Evolutionary conservation across 2,888 invertebrate species (phyloP), one percentile per base, ranked within the genome.

Genomic region (Geophilus truncorum): DNA sequence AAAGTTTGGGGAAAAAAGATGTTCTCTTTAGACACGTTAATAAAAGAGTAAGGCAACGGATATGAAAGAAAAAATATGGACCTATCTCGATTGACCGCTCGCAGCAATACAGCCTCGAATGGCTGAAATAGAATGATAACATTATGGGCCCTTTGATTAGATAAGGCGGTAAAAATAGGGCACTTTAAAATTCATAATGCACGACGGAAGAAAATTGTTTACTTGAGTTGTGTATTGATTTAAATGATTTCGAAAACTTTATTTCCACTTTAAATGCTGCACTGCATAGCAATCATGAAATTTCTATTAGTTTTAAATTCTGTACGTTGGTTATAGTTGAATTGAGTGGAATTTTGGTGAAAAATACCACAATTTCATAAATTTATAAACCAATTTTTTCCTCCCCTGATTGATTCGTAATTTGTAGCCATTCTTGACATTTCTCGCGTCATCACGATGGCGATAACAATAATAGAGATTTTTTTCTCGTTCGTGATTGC

Each of bases 401-500:
- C 9, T 10, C n/a, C 25, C 5, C 9, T 70, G 70, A 70, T 70
- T 70, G 70, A 70, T 70, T 12, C 12, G 28, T 28, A 25, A 70
- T 70, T 70, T 70, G 70, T 70, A 28, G 70, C 70, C 28, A 70
- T 70, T 70, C 70, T 10, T 70, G 25, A 70, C 70, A 70, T 70
- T 25, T 28, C 28, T 70, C 28, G 2, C 25, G 12, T 70, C 57
- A 57, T 57, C 21, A 57, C 10, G n/a, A n/a, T n/a, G n/a, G n/a
- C 57, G 21, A 21, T 57, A 10, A 28, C 70, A 70, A 25, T 70
- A 70, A 70, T 70, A 28, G 70, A 28, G 28, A n/a, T 70, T 70
- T 70, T 70, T 25, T 25, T 28, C n/a, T 28, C 25, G 12, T 28
- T 10, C 28, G 70, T 23, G 25, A 70, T 70, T 25, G 70, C 18